Evolutionary conservation across 2,888 invertebrate species (phyloP), one percentile per base, ranked within the genome.

Genomic region (Bruchidius siliquastri): DNA sequence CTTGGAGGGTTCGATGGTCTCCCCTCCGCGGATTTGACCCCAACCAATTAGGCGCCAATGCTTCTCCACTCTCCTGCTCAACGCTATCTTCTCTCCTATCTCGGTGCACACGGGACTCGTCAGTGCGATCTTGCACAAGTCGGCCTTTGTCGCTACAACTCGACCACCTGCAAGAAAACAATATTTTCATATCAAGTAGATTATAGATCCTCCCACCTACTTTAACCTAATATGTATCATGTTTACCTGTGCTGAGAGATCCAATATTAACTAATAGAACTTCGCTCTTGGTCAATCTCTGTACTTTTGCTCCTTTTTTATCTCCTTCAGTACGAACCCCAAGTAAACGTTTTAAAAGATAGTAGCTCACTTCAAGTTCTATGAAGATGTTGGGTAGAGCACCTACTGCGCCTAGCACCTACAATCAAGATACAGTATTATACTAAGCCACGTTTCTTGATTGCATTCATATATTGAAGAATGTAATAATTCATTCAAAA

Each of bases 21-120:
- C 94, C 81, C 99, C 99, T 85, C 97, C 95, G 87, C 97, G 93
- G 87, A 99, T 99, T 87, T 98, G 97, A 81, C 99, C 99, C 99
- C 99, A 99, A 81, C 99, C 99, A 86, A 99, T 99, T 85, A 99
- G 92, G 87, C 99, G 93, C 99, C 99, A 99, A 90, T 99, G 99
- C 87, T 99, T 99, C 84, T 99, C 99, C 68, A 99, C 97, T 88
- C 99, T 92, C 85, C 99, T 92, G 86, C 98, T 98, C 70, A 99
- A 91, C n/a, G 99, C 99, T 82, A 99, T 99, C 87, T 99, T 99
- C 87, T 99, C 99, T 72, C 97, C 97, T 76, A 96, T 93, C 88
- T 99, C 99, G 13, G 99, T 99, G 87, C 99, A 99, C 6, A 99
- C 99, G 0, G 99, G 99, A 87, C 95, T 97, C 22, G 97, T 98